Percentiles rank a stretch among this genome's conserved stretches.
phyloP scores from a whole-genome alignment of 2,797 vertebrate genomes.

The Parotocinclus haroldoi region DNA sequence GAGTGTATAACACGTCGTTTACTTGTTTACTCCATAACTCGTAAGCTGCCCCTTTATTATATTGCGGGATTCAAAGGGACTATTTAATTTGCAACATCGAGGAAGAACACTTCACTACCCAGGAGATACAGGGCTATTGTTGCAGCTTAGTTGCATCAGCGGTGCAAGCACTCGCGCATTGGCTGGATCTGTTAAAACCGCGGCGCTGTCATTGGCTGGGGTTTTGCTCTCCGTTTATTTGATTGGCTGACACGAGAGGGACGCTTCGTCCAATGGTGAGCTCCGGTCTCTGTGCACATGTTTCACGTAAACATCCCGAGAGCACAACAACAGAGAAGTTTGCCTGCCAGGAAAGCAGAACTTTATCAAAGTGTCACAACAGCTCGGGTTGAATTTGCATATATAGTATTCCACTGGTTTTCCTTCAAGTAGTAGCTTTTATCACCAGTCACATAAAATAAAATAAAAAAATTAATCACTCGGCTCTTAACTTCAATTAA shows the following conservation, averaged over 20 bases:
- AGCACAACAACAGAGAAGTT: slow-evolving; percentile 44
- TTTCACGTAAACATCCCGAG: slow-evolving; percentile 75
- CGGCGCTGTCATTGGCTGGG: slow-evolving; percentile 61
- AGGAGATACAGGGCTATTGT: slow-evolving; percentile 59
- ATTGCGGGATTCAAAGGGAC: slow-evolving; percentile 54
- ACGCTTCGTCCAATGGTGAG: slow-evolving; percentile 47
- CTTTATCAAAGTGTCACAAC: slow-evolving; percentile 30
- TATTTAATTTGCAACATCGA: slow-evolving; percentile 63
- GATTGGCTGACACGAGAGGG: slow-evolving; percentile 67
- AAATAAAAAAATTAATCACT: no score
- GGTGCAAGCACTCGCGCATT: slow-evolving; percentile 58
- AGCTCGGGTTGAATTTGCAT: neutral
- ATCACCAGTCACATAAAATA: no score
- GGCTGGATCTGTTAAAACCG: slow-evolving; percentile 50
- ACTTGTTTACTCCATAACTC: slow-evolving; percentile 31
- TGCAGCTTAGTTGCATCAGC: slow-evolving; percentile 82
- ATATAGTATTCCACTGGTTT: neutral
- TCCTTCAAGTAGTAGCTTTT: neutral
- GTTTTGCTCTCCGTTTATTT: slow-evolving; percentile 42
- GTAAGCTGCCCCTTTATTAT: neutral
- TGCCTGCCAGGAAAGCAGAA: slow-evolving; percentile 5
- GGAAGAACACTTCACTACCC: slow-evolving; percentile 66
- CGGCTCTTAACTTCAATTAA: no score
- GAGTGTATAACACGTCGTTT: neutral
- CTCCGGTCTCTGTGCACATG: slow-evolving; percentile 71